Percentiles rank a stretch among this genome's conserved stretches.
Evolutionary conservation across 2,888 invertebrate genomes (phyloP).

Genomic region (Dilophus febrilis): DNA sequence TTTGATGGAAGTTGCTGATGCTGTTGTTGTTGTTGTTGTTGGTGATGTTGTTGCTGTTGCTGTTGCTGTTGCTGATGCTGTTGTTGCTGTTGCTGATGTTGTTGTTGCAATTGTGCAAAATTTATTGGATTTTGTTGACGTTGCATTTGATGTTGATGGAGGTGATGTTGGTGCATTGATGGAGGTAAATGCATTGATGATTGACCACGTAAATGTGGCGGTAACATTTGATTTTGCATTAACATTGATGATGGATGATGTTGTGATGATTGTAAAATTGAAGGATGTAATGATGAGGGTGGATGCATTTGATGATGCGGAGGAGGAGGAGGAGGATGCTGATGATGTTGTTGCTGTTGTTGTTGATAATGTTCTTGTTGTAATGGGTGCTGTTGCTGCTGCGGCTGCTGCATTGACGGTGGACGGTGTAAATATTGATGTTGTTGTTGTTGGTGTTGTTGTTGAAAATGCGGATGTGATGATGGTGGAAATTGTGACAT

Average conservation of each 20-base stretch:
- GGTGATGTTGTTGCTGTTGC: neutral
- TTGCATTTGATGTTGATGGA: neutral
- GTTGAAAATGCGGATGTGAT: neutral
- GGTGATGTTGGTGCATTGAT: too few species aligned
- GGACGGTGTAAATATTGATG: neutral
- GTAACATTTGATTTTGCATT: too few species aligned
- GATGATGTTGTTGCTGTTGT: neutral
- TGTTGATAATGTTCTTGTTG: neutral
- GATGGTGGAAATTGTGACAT: too few species aligned
- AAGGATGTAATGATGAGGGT: too few species aligned
- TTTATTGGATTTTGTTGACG: neutral
- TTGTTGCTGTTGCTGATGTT: neutral
- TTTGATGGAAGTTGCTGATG: neutral
- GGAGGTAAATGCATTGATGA: too few species aligned
- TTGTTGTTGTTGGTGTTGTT: neutral
- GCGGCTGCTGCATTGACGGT: too few species aligned
- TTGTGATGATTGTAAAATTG: too few species aligned
- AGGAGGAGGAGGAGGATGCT: neutral
- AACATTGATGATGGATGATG: too few species aligned
- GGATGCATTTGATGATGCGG: neutral
- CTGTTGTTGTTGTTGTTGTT: neutral
- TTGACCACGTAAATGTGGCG: too few species aligned
- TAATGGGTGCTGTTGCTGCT: neutral
- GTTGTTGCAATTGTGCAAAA: too few species aligned
- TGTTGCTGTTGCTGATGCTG: neutral